Base-by-base conservation (phyloP, 2,797 vertebrate genomes). In the Darevskia mixta region DNA sequence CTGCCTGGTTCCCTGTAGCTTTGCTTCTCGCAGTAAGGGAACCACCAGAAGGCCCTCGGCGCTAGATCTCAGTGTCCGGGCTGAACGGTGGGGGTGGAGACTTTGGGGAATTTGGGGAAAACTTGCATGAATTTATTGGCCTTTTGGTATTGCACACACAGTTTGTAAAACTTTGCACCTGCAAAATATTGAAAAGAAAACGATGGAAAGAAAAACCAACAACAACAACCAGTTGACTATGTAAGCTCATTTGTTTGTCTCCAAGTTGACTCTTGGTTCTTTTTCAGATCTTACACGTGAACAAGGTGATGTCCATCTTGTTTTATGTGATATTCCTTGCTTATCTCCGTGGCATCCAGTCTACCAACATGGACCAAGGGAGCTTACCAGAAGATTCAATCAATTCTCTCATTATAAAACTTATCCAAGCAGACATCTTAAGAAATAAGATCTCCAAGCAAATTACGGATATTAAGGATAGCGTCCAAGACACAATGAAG, bases 231-330 rank as follows among this genome's bases (percentile, higher is more conserved):
- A 66, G 8, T 38, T 45, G 5, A n/a, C 38, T 66, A 7, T 10
- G 7, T 13, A 15, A 85, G 2, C 32, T 1, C 58, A 29, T 77
- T 73, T 64, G 69, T 75, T 17, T 83, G 1, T 0, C 38, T 87
- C 90, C 81, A 69, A 67, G 1, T 8, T 94, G 89, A 91, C 72
- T 93, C 79, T 95, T 41, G 91, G 23, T 92, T 97, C 92, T 94
- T 95, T 95, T 95, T 18, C 96, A 99, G 99, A 96, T 99, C 97
- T 98, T 99, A 98, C 98, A 99, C 98, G 99, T 99, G 98, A 99
- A 99, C 98, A 98, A 99, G 98, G 99, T 99, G 98, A 99, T 99
- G 99, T 99, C 98, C 98, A 98, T 99, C 98, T 97, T 99, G 98
- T 98, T 99, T 97, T 99, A 99, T 97, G 97, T 98, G 97, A 98